A percentile compares a stretch with the other conserved stretches of the same genome.
phyloP scores from a whole-genome alignment of 1,140 invertebrate genomes.

The Monomorium pharaonis region DNA sequence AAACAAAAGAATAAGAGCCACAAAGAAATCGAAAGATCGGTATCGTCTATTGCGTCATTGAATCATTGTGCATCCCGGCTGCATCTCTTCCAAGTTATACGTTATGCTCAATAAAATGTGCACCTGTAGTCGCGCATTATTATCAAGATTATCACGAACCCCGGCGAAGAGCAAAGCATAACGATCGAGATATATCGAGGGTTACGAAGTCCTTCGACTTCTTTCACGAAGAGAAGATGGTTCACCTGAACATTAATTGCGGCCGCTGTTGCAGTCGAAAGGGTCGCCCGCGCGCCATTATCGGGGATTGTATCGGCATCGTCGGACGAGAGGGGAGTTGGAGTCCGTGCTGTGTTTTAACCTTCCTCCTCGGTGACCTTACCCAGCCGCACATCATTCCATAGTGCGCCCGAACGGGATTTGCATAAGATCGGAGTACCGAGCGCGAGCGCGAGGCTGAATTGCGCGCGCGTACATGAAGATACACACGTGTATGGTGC shows the following conservation, averaged over 20 bases:
- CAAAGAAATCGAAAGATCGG: neutral
- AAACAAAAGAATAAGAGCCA: neutral
- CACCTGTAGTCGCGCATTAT: neutral
- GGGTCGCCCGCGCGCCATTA: neutral
- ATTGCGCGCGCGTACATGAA: neutral
- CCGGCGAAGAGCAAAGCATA: neutral
- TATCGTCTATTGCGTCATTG: neutral
- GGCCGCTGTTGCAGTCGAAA: neutral
- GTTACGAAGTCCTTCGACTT: neutral
- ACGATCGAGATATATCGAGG: constrained; percentile 11
- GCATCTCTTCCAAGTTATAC: neutral
- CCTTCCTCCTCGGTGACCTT: constrained; percentile 80
- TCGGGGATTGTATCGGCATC: constrained; percentile 19
- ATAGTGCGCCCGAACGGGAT: constrained; percentile 55
- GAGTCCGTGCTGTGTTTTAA: constrained; percentile 65
- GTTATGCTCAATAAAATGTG: neutral
- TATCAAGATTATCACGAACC: constrained; percentile 20
- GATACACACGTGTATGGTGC: constrained; percentile 29
- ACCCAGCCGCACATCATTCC: constrained; percentile 77
- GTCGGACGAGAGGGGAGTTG: neutral
- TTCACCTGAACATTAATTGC: neutral
- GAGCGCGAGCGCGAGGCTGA: constrained; percentile 60
- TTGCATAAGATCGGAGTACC: constrained; percentile 73
- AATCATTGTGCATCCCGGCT: neutral
- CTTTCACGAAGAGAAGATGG: neutral